These are phyloP conservation scores for Bergia puertoricense DNA, from an alignment of 92 coral and sea anemone species.

Conservation along the genomic window DNA sequence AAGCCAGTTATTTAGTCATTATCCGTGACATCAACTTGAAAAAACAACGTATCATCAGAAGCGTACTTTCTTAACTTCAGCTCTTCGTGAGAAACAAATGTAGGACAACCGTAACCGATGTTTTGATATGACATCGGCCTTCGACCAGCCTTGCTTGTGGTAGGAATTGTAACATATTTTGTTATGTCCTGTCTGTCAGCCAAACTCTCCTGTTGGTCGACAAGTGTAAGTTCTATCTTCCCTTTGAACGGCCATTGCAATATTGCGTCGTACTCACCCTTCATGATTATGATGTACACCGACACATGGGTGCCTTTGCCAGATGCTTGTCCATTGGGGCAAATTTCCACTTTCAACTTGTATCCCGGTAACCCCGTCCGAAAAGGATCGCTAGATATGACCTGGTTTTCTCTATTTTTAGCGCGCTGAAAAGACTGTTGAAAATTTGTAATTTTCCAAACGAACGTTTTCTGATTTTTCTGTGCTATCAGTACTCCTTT, in stretches of 20 bases:
- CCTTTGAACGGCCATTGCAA: neutral
- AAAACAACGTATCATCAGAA: constrained; percentile 47
- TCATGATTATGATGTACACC: neutral
- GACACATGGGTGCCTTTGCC: neutral
- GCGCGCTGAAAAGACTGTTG: neutral
- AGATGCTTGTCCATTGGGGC: neutral
- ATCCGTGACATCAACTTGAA: constrained; percentile 45
- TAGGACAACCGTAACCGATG: constrained; percentile 27
- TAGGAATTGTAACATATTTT: neutral
- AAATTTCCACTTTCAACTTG: neutral
- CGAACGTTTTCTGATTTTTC: neutral
- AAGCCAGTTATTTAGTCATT: too few relatives aligned
- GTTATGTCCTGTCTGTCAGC: neutral
- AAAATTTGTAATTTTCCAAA: neutral
- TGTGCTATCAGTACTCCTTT: neutral
- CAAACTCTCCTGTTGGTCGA: neutral
- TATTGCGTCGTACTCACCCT: neutral
- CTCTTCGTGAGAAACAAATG: constrained; percentile 49
- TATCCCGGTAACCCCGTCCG: neutral
- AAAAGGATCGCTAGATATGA: neutral
- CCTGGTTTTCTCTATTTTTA: neutral
- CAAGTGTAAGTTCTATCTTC: neutral
- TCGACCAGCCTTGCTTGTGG: neutral
- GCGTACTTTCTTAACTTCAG: constrained; percentile 39
- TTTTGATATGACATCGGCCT: constrained; percentile 16